These are phyloP conservation scores for Poicephalus meyeri DNA, from an alignment of 2,113 vertebrate genomes.

Conservation along the genomic window DNA sequence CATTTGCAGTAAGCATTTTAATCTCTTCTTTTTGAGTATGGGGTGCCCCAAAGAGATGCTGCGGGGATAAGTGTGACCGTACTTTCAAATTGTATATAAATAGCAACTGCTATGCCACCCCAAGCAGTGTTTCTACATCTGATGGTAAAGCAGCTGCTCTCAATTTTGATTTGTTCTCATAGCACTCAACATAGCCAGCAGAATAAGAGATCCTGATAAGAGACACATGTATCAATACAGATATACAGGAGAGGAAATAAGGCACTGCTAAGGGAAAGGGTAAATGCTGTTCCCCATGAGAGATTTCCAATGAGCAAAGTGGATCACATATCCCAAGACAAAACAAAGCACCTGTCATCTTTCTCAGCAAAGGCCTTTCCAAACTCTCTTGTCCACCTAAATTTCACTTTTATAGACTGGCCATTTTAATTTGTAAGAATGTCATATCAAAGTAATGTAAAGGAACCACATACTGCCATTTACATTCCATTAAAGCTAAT, in stretches of 20 bases:
- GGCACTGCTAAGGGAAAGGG: background rate
- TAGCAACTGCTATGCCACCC: background rate
- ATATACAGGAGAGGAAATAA: background rate
- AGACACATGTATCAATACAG: background rate
- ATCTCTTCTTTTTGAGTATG: background rate
- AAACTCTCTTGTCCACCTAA: background rate
- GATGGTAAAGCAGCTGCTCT: background rate
- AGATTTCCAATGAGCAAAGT: background rate
- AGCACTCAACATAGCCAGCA: too few relatives aligned
- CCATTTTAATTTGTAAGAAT: background rate
- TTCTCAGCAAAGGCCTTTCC: background rate
- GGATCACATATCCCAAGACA: background rate
- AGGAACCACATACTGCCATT: too few relatives aligned
- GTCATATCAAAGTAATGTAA: background rate
- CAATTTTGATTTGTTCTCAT: background rate
- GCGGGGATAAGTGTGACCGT: fast-evolving
- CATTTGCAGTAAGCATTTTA: background rate
- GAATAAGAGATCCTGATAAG: background rate
- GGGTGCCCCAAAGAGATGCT: background rate
- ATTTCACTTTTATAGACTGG: background rate
- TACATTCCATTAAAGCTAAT: background rate
- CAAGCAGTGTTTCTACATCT: background rate
- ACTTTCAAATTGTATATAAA: background rate
- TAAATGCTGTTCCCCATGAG: background rate
- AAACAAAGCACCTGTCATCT: background rate